Conservation (phyloP, 2,797 vertebrate species). For the Urophycis tenuis region DNA sequence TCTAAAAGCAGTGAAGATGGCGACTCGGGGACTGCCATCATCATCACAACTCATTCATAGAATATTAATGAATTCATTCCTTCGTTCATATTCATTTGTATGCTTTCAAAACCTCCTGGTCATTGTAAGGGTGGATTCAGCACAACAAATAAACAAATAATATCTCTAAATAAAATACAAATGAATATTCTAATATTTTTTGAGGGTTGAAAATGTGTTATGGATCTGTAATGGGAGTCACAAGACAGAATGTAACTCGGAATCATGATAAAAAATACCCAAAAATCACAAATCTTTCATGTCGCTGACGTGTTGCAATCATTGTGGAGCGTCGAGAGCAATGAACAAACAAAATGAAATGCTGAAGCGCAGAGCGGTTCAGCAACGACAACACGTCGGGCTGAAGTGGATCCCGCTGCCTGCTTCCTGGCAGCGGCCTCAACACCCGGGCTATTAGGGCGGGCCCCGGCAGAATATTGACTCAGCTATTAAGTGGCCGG, state of each 20-base stretch:
- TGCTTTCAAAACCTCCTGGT: not conserved
- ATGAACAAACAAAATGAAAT: too few relatives aligned
- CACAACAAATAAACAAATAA: too few relatives aligned
- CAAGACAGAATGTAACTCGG: too few relatives aligned
- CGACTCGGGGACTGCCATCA: not conserved
- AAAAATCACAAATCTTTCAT: not conserved
- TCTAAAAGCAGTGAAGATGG: not conserved
- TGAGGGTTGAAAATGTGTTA: too few relatives aligned
- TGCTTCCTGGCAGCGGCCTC: constrained; percentile 36
- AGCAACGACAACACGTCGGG: constrained; percentile 20
- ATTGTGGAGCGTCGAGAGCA: not conserved
- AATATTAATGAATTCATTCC: too few relatives aligned
- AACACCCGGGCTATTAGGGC: constrained; percentile 58
- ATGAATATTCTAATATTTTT: too few relatives aligned
- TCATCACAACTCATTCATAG: not conserved
- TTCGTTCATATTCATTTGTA: not conserved
- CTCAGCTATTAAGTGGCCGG: constrained; percentile 56
- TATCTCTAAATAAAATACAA: too few relatives aligned
- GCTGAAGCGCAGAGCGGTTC: constrained; percentile 3
- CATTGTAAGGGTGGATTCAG: too few relatives aligned
- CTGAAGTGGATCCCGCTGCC: not conserved
- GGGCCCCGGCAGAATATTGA: constrained; percentile 59
- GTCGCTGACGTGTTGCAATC: not conserved
- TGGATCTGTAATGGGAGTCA: too few relatives aligned
- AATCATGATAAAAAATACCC: too few relatives aligned